Evolutionary conservation across 35 echinoderm and acorn worm species (phyloP).

Genomic region (Hemicentrotus pulcherrimus): DNA sequence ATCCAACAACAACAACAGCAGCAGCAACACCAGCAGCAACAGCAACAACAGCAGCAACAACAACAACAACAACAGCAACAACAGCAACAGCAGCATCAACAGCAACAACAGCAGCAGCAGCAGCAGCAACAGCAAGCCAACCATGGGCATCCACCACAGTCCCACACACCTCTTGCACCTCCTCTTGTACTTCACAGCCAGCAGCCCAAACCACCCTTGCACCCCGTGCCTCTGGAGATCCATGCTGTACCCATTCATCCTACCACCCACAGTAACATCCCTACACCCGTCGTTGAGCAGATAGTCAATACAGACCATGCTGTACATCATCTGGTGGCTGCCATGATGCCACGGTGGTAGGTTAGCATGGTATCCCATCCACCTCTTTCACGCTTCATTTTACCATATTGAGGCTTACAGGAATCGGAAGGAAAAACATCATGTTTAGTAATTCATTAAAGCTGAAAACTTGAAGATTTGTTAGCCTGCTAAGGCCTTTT

Average conservation of each 20-base stretch:
- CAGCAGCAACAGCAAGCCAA: neutral
- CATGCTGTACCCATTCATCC: conserved; percentile 23
- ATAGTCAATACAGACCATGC: conserved; percentile 29
- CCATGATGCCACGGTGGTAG: conserved; percentile 47
- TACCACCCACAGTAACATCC: conserved; percentile 1
- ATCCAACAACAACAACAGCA: conserved; percentile 7
- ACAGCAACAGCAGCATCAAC: neutral
- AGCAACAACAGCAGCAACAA: conserved; percentile 4
- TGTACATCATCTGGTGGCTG: conserved; percentile 42
- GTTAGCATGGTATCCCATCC: neutral
- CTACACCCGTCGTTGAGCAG: conserved; percentile 32
- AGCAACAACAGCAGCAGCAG: neutral
- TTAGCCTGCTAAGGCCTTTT: too few species aligned
- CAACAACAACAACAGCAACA: neutral
- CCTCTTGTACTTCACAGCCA: neutral
- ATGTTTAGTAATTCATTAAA: too few species aligned
- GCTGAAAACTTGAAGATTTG: too few species aligned
- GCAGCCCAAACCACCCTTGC: neutral
- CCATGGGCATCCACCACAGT: conserved; percentile 5
- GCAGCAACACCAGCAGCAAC: neutral
- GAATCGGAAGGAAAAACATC: too few species aligned
- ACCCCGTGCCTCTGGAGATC: conserved; percentile 35
- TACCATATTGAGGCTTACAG: too few species aligned
- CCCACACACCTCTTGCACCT: neutral
- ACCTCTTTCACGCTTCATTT: neutral